These are phyloP conservation scores for Orgyia antiqua DNA, from an alignment of 2,888 invertebrate genomes.

Conservation along the genomic window DNA sequence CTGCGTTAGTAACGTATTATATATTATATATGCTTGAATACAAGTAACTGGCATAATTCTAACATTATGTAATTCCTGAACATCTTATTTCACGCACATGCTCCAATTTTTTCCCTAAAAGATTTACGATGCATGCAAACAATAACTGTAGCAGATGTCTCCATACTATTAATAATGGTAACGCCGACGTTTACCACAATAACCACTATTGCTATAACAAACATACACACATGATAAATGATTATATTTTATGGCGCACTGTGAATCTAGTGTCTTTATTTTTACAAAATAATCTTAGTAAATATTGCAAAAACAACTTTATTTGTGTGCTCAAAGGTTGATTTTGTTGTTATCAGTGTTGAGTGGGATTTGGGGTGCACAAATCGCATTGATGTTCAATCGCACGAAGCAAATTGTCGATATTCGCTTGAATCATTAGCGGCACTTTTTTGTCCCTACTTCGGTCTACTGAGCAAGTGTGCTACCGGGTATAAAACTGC, in stretches of 20 bases:
- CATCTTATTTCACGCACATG: slow-evolving; percentile 33
- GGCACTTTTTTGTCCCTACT: slow-evolving; percentile 46
- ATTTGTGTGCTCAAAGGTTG: slow-evolving; percentile 1
- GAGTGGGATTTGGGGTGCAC: slow-evolving; percentile 45
- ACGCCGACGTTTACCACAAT: slow-evolving; percentile 71
- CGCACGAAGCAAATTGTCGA: slow-evolving; percentile 75
- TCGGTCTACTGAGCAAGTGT: slow-evolving; percentile 34
- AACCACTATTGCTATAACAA: slow-evolving; percentile 66
- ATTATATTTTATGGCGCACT: slow-evolving; percentile 68
- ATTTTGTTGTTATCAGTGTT: slow-evolving; percentile 34
- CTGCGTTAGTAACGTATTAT: too few species aligned
- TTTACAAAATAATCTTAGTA: slow-evolving; percentile 36
- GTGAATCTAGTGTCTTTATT: slow-evolving; percentile 66
- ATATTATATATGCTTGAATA: too few species aligned
- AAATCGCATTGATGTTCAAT: slow-evolving; percentile 71
- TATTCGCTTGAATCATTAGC: slow-evolving; percentile 62
- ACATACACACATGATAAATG: slow-evolving; percentile 72
- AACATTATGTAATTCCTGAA: slow-evolving; percentile 8
- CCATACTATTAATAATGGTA: slow-evolving; percentile 61
- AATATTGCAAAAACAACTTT: slow-evolving; percentile 19
- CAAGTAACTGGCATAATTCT: too few species aligned
- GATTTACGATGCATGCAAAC: slow-evolving; percentile 39
- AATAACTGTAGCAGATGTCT: slow-evolving; percentile 65
- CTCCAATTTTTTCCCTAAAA: slow-evolving; percentile 28
- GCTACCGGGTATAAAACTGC: too few species aligned